Percentiles rank a stretch among this genome's conserved stretches.
Evolutionary conservation across 2,888 invertebrate species (phyloP).

Genomic region (Acleris cristana): DNA sequence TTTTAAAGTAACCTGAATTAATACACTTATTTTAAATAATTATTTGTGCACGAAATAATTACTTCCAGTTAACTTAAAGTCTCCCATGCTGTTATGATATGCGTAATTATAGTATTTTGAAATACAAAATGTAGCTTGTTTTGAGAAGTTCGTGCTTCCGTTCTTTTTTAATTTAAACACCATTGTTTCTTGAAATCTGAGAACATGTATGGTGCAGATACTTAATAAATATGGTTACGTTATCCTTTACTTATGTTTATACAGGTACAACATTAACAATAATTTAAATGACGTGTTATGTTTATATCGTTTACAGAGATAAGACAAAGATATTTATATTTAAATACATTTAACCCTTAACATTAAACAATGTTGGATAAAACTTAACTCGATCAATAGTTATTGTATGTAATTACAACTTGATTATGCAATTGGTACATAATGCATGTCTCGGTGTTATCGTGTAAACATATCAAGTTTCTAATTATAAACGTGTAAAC

Average conservation of each 20-base stretch:
- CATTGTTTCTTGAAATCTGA: constrained; percentile 51
- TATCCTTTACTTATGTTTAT: not conserved
- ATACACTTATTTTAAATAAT: no score
- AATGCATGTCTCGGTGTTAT: constrained; percentile 8
- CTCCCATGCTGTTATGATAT: not conserved
- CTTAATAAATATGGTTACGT: not conserved
- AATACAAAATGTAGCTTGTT: constrained; percentile 3
- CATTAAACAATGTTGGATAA: no score
- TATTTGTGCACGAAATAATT: not conserved
- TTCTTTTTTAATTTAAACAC: constrained; percentile 25
- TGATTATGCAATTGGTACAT: constrained; percentile 13
- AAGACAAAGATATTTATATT: no score
- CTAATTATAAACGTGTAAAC: constrained; percentile 23
- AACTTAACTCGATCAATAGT: no score
- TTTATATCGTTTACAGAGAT: no score
- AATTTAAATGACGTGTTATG: no score
- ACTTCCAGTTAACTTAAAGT: not conserved
- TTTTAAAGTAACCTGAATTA: no score
- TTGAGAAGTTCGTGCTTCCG: constrained; percentile 1
- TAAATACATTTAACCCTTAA: no score
- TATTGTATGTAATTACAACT: constrained; percentile 8
- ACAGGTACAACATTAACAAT: not conserved
- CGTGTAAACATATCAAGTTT: constrained; percentile 19
- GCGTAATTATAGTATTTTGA: constrained; percentile 12
- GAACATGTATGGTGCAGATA: constrained; percentile 44